phyloP scores from a whole-genome alignment of 2,113 vertebrate genomes.

The Hydrochoerus hydrochaeris region DNA sequence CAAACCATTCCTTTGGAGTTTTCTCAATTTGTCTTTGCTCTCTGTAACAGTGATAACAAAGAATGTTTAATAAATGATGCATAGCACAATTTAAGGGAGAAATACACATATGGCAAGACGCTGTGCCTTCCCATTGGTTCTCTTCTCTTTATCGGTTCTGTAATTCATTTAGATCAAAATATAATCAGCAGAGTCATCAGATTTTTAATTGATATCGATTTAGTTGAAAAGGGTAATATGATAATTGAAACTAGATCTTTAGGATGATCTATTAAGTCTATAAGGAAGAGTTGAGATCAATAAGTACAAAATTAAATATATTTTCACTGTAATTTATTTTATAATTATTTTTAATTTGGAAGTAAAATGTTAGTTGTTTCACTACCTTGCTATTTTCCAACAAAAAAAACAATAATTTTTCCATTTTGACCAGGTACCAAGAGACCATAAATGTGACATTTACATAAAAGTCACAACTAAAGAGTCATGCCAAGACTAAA shows the following conservation, averaged over 20 bases:
- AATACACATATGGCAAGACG: neutral
- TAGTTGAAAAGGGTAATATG: neutral
- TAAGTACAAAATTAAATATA: neutral
- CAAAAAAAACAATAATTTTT: neutral
- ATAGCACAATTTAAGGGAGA: neutral
- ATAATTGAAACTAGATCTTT: neutral
- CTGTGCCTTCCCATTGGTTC: neutral
- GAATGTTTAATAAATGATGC: neutral
- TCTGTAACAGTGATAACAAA: neutral
- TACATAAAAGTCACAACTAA: neutral
- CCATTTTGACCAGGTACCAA: neutral
- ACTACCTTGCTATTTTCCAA: neutral
- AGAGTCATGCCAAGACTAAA: neutral
- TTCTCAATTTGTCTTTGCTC: neutral
- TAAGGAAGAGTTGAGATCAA: neutral
- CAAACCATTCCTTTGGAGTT: neutral
- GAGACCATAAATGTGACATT: neutral
- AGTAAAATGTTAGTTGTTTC: neutral
- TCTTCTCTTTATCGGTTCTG: neutral
- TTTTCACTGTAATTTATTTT: constrained; percentile 6
- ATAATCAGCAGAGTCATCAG: neutral
- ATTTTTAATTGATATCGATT: neutral
- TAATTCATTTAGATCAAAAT: neutral
- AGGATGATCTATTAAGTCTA: neutral
- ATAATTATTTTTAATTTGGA: neutral